phyloP scores from a whole-genome alignment of 1,140 invertebrate species.

The Drosophila micromelanica region DNA sequence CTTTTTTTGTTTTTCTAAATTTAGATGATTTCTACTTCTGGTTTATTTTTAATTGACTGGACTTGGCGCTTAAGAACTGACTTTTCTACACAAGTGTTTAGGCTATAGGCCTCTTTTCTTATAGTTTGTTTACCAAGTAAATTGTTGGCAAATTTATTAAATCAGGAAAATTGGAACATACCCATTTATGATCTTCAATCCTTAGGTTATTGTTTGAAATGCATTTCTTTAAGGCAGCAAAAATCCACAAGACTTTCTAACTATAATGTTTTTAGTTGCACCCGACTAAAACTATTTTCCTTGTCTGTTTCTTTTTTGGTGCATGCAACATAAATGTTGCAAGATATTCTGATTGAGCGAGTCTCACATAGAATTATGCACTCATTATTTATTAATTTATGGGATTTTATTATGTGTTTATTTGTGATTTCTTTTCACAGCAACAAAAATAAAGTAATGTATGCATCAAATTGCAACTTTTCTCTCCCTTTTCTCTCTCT shows the following conservation, averaged over 20 bases:
- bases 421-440: conserved; percentile 64
- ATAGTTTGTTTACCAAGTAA: too few species aligned
- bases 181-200: too few species aligned
- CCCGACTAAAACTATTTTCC: too few species aligned
- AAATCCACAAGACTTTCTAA: too few species aligned
- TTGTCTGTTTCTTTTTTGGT: too few species aligned
- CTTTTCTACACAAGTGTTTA: not conserved
- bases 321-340: too few species aligned
- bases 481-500: not conserved
- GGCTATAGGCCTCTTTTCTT: too few species aligned
- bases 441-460: conserved; percentile 53
- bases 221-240: too few species aligned
- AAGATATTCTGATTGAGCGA: not conserved
- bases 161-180: too few species aligned
- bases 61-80: not conserved
- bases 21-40: conserved; percentile 24
- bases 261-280: too few species aligned
- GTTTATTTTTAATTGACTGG: conserved; percentile 27
- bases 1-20: conserved; percentile 22
- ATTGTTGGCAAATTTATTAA: too few species aligned
- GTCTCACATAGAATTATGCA: not conserved
- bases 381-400: not conserved
- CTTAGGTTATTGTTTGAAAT: too few species aligned
- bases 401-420: conserved; percentile 26
- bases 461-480: conserved; percentile 6